These are phyloP conservation scores for Ridgeia piscesae DNA, from an alignment of 1,140 invertebrate species.

Conservation along the genomic window DNA sequence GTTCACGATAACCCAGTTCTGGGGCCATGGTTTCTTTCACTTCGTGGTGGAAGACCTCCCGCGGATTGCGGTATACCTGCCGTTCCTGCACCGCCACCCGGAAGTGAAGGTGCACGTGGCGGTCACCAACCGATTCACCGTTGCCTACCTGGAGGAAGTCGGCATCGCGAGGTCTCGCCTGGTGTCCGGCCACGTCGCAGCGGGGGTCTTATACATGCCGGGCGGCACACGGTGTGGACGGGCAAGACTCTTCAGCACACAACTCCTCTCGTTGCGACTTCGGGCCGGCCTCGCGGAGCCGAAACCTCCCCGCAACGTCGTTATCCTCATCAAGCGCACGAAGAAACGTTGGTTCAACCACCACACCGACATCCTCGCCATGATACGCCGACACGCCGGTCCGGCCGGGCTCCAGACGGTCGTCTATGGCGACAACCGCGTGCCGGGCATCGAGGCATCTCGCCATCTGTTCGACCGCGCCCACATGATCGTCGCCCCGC, in stretches of 20 bases:
- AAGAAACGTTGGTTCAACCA: conserved; percentile 12
- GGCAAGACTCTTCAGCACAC: neutral
- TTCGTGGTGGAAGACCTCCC: conserved; percentile 2
- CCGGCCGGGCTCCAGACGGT: conserved; percentile 9
- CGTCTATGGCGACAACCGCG: conserved; percentile 23
- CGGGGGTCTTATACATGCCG: conserved; percentile 15
- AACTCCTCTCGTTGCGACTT: neutral
- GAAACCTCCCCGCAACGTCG: neutral
- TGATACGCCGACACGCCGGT: neutral
- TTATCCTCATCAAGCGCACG: conserved; percentile 19
- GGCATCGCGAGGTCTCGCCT: conserved; percentile 15
- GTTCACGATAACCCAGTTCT: neutral
- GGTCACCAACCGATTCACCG: neutral
- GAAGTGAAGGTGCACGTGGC: conserved; percentile 16
- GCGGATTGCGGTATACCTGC: neutral
- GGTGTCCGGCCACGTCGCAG: neutral
- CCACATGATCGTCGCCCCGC: conserved; percentile 23
- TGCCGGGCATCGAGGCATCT: neutral
- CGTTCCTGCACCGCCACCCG: conserved; percentile 7
- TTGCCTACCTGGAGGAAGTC: neutral
- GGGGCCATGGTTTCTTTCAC: conserved; percentile 15
- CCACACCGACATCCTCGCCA: neutral
- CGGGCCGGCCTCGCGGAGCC: neutral
- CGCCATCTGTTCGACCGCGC: conserved; percentile 18
- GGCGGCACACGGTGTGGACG: neutral